These are phyloP conservation scores for Phortica variegata DNA, from an alignment of 1,140 invertebrate genomes.

Conservation along the genomic window DNA sequence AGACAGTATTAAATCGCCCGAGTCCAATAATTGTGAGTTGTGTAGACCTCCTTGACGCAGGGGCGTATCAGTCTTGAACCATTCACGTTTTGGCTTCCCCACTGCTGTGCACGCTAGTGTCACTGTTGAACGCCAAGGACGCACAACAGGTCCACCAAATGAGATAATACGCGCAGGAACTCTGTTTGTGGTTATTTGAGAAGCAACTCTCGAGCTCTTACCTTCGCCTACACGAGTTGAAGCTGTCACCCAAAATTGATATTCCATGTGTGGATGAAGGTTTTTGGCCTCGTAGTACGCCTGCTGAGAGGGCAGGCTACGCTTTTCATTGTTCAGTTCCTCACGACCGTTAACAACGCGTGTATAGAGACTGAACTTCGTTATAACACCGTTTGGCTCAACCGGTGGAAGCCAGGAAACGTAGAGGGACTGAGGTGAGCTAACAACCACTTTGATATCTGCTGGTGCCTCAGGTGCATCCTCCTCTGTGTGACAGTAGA, in stretches of 20 bases:
- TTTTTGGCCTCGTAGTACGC: slow-evolving; percentile 68
- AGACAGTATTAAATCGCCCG: slow-evolving; percentile 66
- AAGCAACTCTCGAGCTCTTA: slow-evolving; percentile 68
- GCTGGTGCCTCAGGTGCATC: slow-evolving; percentile 80
- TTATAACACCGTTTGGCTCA: slow-evolving; percentile 77
- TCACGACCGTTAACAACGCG: slow-evolving; percentile 68
- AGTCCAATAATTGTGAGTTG: slow-evolving; percentile 65
- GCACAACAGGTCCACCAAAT: slow-evolving; percentile 66
- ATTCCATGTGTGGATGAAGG: slow-evolving; percentile 74
- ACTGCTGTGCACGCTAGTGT: slow-evolving; percentile 67
- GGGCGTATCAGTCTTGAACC: slow-evolving; percentile 63
- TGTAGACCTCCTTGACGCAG: slow-evolving; percentile 58
- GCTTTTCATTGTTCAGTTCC: slow-evolving; percentile 69
- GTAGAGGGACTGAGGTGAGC: slow-evolving; percentile 71
- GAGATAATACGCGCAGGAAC: slow-evolving; percentile 71
- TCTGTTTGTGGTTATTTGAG: slow-evolving; percentile 61
- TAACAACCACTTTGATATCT: slow-evolving; percentile 79
- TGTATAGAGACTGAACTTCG: slow-evolving; percentile 78
- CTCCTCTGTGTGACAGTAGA: slow-evolving; percentile 79
- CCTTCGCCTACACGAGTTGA: slow-evolving; percentile 75
- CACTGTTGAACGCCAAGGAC: slow-evolving; percentile 67
- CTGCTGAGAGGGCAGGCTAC: slow-evolving; percentile 64
- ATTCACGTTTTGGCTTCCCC: slow-evolving; percentile 67
- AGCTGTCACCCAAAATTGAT: slow-evolving; percentile 81
- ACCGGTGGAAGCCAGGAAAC: slow-evolving; percentile 78